A percentile compares a stretch with the other conserved stretches of the same genome.
phyloP scores from a whole-genome alignment of 1,140 invertebrate species.

The Apis cerana region DNA sequence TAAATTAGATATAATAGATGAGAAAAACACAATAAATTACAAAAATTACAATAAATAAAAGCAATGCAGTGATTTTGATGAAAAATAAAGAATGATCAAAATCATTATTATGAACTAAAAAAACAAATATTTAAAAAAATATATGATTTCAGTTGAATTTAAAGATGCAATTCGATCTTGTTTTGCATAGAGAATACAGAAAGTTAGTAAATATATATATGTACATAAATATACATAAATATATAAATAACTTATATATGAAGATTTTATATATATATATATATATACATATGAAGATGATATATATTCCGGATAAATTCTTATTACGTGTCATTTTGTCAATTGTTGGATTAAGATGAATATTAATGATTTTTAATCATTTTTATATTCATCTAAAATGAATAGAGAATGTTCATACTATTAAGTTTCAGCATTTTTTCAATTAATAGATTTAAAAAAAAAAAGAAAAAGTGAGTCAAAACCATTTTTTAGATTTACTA shows the following conservation, averaged over 20 bases:
- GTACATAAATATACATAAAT: neutral
- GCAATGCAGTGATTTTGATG: slow-evolving; percentile 4
- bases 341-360: neutral
- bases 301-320: slow-evolving; percentile 1
- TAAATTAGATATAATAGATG: neutral
- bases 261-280: neutral
- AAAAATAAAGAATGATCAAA: slow-evolving; percentile 16
- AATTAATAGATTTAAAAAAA: neutral
- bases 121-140: slow-evolving; percentile 35
- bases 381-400: neutral
- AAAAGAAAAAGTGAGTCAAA: too few relatives aligned
- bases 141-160: slow-evolving; percentile 11
- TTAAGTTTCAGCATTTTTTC: neutral
- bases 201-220: neutral
- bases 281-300: neutral
- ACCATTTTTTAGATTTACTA: too few relatives aligned
- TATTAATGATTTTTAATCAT: neutral
- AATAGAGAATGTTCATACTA: neutral
- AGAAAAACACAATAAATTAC: neutral
- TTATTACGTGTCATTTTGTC: neutral
- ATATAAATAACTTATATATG: neutral
- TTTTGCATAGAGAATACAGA: slow-evolving; percentile 15
- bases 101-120: slow-evolving; percentile 49
- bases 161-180: slow-evolving; percentile 27
- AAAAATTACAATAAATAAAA: neutral